These are phyloP conservation scores for Antechinus flavipes DNA, from an alignment of 2,113 vertebrate species.

Conservation along the genomic window DNA sequence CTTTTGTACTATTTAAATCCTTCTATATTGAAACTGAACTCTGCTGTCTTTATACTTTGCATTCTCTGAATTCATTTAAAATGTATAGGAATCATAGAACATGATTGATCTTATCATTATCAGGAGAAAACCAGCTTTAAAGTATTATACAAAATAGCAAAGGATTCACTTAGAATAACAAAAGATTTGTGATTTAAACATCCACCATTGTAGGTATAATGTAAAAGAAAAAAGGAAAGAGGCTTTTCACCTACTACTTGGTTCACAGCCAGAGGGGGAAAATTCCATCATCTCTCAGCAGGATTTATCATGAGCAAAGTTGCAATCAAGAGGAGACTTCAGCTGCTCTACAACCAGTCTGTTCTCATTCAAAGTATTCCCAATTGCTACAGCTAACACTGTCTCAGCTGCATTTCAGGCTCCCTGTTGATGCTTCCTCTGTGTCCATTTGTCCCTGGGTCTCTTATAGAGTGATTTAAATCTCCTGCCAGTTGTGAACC, in stretches of 20 bases:
- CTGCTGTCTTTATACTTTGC: background rate
- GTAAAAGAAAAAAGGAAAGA: background rate
- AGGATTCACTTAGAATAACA: background rate
- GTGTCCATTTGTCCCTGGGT: background rate
- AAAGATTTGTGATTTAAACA: background rate
- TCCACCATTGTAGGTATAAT: background rate
- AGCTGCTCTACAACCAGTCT: background rate
- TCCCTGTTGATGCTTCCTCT: background rate
- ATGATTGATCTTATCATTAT: background rate
- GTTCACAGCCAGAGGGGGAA: background rate
- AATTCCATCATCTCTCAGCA: background rate
- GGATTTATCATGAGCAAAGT: background rate
- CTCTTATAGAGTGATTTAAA: background rate
- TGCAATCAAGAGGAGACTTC: background rate
- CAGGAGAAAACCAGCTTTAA: background rate
- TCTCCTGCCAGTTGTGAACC: background rate
- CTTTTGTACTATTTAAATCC: background rate
- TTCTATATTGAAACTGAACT: background rate
- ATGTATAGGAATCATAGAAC: background rate
- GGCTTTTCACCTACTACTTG: background rate
- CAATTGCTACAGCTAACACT: background rate
- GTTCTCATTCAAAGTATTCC: background rate
- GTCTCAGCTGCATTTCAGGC: background rate
- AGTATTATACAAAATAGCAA: background rate
- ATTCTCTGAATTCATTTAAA: background rate